Evolutionary conservation across 2,113 vertebrate species (phyloP).

Genomic region (Gadus chalcogrammus): DNA sequence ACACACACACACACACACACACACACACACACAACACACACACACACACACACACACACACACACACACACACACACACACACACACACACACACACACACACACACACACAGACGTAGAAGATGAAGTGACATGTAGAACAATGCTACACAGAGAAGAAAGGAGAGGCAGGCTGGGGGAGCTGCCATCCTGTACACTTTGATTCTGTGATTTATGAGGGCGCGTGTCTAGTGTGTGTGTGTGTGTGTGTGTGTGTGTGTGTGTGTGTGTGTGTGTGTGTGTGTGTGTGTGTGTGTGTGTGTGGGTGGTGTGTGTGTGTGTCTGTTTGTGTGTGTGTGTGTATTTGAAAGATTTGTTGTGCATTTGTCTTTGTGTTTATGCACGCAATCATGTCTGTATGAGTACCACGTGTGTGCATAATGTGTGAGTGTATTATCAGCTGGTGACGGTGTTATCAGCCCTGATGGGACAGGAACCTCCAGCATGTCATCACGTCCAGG

Average conservation of each 20-base stretch:
- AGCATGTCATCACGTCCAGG: not conserved
- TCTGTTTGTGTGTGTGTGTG: not conserved
- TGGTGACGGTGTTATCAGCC: not conserved
- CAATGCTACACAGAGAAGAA: too few relatives aligned
- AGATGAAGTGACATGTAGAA: too few relatives aligned
- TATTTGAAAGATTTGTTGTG: not conserved
- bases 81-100: too few relatives aligned
- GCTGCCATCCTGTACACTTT: too few relatives aligned
- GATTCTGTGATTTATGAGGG: too few relatives aligned
- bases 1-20: too few relatives aligned
- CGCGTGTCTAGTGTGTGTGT: not conserved
- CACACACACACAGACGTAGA: too few relatives aligned
- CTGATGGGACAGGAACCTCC: conserved; percentile 22
- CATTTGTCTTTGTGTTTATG: too few relatives aligned
- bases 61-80: too few relatives aligned
- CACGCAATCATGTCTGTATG: not conserved
- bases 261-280: not conserved
- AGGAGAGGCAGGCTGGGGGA: too few relatives aligned
- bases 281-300: conserved; percentile 1
- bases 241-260: not conserved
- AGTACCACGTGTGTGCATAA: not conserved
- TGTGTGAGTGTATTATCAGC: not conserved
- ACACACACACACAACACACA: too few relatives aligned
- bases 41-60: too few relatives aligned
- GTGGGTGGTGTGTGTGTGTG: not conserved